Conservation (phyloP, 2,888 invertebrate genomes). For the Pomacea canaliculata region DNA sequence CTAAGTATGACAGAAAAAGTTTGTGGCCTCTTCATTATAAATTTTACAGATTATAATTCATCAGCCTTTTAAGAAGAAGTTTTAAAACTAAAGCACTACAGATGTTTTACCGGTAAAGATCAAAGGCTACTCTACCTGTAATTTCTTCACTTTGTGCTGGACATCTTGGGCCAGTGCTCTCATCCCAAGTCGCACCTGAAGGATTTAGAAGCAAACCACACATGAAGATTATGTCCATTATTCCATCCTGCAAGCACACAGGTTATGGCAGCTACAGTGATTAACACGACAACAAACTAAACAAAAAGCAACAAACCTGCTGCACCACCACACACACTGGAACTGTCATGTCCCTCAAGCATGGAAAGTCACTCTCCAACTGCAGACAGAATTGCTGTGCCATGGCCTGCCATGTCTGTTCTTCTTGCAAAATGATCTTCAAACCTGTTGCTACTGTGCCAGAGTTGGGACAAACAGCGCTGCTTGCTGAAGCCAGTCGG, state of each 20-base stretch:
- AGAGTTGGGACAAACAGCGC: background rate
- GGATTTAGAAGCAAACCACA: background rate
- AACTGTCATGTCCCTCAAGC: conserved; percentile 84
- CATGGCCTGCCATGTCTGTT: conserved; percentile 55
- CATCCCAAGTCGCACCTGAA: conserved; percentile 38
- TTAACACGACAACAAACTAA: background rate
- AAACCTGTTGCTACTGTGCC: conserved; percentile 16
- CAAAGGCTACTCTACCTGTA: conserved; percentile 10
- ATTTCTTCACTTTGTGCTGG: conserved; percentile 13
- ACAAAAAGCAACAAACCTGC: conserved; percentile 72
- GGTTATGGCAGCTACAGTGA: background rate
- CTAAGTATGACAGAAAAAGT: too few relatives aligned
- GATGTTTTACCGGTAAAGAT: too few relatives aligned
- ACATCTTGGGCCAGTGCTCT: conserved; percentile 31
- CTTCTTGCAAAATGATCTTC: conserved; percentile 45
- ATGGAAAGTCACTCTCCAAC: conserved; percentile 67
- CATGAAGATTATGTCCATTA: too few relatives aligned
- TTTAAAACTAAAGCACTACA: too few relatives aligned
- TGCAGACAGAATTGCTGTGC: conserved; percentile 47
- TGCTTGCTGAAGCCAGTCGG: conserved; percentile 32
- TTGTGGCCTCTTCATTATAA: too few relatives aligned
- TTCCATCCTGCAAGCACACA: background rate
- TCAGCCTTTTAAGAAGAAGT: too few relatives aligned
- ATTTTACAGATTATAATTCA: too few relatives aligned
- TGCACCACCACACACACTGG: conserved; percentile 80